Percentiles rank a stretch among this genome's conserved stretches.
These are phyloP conservation scores for Trimorus sp. DNA, from an alignment of 2,888 invertebrate genomes.

Conservation along the genomic window DNA sequence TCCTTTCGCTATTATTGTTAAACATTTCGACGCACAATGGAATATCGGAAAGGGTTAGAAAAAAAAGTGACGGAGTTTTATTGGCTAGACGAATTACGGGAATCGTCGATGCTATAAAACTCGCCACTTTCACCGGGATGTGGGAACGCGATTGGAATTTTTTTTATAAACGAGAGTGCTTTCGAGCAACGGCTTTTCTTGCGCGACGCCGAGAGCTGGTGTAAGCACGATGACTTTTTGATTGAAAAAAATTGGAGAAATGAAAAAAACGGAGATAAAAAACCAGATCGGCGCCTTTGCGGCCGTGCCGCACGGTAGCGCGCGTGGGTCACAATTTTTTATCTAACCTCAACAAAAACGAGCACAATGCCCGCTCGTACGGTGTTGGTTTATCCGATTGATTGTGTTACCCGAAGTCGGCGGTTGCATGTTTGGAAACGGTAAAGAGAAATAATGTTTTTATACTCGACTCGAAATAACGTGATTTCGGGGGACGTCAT, in stretches of 20 bases:
- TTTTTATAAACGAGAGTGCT: constrained; percentile 25
- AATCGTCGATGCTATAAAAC: constrained; percentile 44
- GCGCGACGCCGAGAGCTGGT: neutral
- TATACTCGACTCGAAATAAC: constrained; percentile 34
- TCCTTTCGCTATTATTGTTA: constrained; percentile 29
- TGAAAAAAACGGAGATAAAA: constrained; percentile 41
- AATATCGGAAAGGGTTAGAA: constrained; percentile 42
- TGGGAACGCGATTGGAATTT: constrained; percentile 41
- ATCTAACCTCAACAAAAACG: constrained; percentile 46
- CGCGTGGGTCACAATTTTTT: constrained; percentile 19
- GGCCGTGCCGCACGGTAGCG: constrained; percentile 30
- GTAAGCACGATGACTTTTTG: constrained; percentile 23
- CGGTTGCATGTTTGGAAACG: neutral
- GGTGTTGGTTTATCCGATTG: constrained; percentile 32
- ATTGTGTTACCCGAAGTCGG: constrained; percentile 21
- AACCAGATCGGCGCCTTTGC: neutral
- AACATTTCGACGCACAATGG: constrained; percentile 27
- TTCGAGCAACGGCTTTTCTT: constrained; percentile 19
- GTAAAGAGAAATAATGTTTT: constrained; percentile 34
- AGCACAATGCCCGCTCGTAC: constrained; percentile 15
- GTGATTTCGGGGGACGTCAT: constrained; percentile 1
- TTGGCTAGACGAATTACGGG: constrained; percentile 47
- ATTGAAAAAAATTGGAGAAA: constrained; percentile 35
- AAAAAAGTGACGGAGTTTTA: constrained; percentile 34
- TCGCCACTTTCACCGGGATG: constrained; percentile 46